Evolutionary conservation across 1,140 invertebrate species (phyloP).

Genomic region (Drosophila baimaii): DNA sequence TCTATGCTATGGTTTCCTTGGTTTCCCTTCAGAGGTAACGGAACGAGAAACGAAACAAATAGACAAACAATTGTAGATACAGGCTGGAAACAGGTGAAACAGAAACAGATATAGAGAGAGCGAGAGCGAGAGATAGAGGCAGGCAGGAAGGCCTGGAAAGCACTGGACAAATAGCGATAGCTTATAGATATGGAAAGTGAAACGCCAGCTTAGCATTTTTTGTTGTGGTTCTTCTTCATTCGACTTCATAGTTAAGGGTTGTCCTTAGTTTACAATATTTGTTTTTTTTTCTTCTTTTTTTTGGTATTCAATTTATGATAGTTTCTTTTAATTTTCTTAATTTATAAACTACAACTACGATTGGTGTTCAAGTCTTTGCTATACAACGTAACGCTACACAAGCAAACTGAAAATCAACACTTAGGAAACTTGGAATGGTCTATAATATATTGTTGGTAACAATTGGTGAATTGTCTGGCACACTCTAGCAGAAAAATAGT

Average conservation of each 20-base stretch:
- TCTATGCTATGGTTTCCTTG: conserved; percentile 6
- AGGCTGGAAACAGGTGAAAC: conserved; percentile 5
- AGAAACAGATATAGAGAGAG: conserved; percentile 24
- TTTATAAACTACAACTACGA: conserved; percentile 56
- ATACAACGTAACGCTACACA: conserved; percentile 64
- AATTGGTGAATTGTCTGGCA: conserved; percentile 29
- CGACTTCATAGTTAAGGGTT: conserved; percentile 6
- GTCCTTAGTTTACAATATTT: conserved; percentile 9
- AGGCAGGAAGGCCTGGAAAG: conserved; percentile 11
- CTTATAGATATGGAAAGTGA: conserved; percentile 35
- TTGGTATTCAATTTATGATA: conserved; percentile 11
- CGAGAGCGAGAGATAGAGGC: conserved; percentile 7
- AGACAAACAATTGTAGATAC: conserved; percentile 16
- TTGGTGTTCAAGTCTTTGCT: conserved; percentile 59
- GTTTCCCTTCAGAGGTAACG: background rate
- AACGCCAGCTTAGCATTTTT: conserved; percentile 15
- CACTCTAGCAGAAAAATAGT: conserved; percentile 14
- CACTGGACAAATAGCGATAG: conserved; percentile 29
- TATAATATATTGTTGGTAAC: conserved; percentile 22
- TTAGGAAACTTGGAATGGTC: conserved; percentile 27
- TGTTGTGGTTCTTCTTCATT: conserved; percentile 12
- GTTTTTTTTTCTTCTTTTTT: conserved; percentile 9
- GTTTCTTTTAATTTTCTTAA: conserved; percentile 26
- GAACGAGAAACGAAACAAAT: conserved; percentile 41
- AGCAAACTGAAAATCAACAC: conserved; percentile 62